phyloP scores from a whole-genome alignment of 2,888 invertebrate species.

The Microctonus aethiopoides region DNA sequence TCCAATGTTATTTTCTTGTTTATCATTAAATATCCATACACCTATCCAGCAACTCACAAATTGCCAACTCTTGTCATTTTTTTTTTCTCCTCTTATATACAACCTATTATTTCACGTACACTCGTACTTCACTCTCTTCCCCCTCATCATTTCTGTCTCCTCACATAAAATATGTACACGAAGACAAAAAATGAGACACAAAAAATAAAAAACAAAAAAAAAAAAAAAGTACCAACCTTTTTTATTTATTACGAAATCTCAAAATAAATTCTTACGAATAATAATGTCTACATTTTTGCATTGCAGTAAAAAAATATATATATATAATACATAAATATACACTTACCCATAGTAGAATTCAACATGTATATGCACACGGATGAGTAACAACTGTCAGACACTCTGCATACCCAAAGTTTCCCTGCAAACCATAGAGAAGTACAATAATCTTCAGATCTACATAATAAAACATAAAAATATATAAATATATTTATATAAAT shows the following conservation, averaged over 20 bases:
- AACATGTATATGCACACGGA: neutral
- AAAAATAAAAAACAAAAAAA: neutral
- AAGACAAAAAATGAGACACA: neutral
- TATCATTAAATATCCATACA: no score
- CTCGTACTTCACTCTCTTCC: neutral
- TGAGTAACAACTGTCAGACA: slow-evolving; percentile 1
- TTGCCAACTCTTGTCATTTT: neutral
- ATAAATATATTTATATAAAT: neutral
- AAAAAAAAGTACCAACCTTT: neutral
- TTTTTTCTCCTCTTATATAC: neutral
- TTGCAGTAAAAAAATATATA: neutral
- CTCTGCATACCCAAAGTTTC: slow-evolving; percentile 40
- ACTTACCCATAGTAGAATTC: neutral
- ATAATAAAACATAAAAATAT: slow-evolving; percentile 5
- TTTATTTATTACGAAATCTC: neutral
- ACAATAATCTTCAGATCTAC: slow-evolving; percentile 8
- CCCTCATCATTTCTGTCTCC: neutral
- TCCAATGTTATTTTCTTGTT: no score
- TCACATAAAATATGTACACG: neutral
- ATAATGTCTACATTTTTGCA: neutral
- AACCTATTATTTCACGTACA: neutral
- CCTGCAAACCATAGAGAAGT: slow-evolving; percentile 37
- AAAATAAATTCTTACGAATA: neutral
- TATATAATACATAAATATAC: neutral
- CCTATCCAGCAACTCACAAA: neutral